These are phyloP conservation scores for Aspidoscelis tigris DNA, from an alignment of 2,113 vertebrate genomes.

Conservation along the genomic window DNA sequence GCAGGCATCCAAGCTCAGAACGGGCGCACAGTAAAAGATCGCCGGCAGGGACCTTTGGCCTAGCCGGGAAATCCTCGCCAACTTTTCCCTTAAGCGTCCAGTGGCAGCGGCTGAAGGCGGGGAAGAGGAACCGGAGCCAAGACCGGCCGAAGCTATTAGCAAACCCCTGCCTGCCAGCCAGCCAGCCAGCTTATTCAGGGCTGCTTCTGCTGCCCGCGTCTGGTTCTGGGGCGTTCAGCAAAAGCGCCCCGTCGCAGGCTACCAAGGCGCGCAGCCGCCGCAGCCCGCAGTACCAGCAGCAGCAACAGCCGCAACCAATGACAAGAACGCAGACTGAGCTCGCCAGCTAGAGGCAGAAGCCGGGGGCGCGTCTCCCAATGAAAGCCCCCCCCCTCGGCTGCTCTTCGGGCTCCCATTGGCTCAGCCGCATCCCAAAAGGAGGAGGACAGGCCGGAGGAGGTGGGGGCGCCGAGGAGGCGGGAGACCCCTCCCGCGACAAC, in stretches of 20 bases:
- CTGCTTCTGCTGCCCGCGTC: background rate
- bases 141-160: background rate
- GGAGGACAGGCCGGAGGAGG: too few relatives aligned
- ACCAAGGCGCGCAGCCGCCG: background rate
- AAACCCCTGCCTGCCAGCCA: background rate
- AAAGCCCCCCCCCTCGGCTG: background rate
- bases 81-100: slow-evolving; percentile 1
- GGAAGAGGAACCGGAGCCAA: background rate
- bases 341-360: background rate
- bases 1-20: background rate
- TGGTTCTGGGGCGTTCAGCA: background rate
- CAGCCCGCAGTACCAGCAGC: background rate
- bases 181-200: background rate
- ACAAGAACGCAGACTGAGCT: background rate
- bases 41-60: background rate
- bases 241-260: background rate
- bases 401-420: slow-evolving; percentile 1
- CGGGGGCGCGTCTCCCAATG: background rate
- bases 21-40: background rate
- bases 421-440: background rate
- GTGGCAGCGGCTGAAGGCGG: background rate
- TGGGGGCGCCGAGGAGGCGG: background rate
- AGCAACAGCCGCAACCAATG: too few relatives aligned
- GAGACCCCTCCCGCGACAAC: too few relatives aligned
- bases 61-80: background rate